Evolutionary conservation across 2,113 vertebrate species (phyloP).

Genomic region (Ceyx margarethae): DNA sequence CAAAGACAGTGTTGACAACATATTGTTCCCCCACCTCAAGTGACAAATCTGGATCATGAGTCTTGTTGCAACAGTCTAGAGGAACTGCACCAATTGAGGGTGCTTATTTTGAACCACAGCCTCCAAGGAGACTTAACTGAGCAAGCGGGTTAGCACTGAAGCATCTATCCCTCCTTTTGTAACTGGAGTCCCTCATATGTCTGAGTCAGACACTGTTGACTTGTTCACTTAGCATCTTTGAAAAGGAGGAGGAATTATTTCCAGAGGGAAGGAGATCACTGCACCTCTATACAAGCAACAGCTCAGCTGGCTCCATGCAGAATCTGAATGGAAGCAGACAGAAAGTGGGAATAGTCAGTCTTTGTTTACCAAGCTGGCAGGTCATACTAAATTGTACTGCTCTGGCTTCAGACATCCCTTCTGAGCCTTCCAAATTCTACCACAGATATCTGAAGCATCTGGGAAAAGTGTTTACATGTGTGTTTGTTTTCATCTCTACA

Average conservation of each 20-base stretch:
- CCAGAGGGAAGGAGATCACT: neutral
- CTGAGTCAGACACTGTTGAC: neutral
- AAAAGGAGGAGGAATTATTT: neutral
- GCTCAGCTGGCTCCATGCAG: neutral
- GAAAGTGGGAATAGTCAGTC: neutral
- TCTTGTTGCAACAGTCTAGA: neutral
- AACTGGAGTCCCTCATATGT: neutral
- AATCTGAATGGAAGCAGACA: neutral
- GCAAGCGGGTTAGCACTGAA: neutral
- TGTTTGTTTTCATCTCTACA: neutral
- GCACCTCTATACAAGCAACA: neutral
- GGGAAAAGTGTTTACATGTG: neutral
- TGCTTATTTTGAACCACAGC: neutral
- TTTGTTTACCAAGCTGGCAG: neutral
- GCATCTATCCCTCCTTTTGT: neutral
- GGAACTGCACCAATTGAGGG: accelerated
- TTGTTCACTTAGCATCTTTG: neutral
- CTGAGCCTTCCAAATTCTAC: neutral
- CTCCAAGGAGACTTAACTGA: neutral
- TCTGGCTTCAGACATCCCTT: neutral
- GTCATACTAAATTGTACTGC: neutral
- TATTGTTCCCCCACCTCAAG: neutral
- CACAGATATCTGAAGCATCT: neutral
- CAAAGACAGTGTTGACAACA: neutral
- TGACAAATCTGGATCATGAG: neutral